These are phyloP conservation scores for Watsonalla binaria DNA, from an alignment of 2,888 invertebrate species.

Conservation along the genomic window DNA sequence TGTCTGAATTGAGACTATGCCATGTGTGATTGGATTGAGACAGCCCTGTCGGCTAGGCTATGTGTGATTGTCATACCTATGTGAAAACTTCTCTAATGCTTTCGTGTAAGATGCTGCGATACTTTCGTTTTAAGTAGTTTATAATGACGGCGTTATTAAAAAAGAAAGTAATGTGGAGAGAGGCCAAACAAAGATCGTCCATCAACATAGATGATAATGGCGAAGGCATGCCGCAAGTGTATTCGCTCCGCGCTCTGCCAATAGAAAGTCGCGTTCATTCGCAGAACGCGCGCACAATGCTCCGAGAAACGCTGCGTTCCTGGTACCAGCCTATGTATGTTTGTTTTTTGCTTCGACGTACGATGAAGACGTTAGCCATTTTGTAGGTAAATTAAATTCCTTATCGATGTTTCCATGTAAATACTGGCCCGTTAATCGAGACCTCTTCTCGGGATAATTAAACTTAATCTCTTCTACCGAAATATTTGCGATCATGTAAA, in stretches of 20 bases:
- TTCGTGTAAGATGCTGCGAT: too few relatives aligned
- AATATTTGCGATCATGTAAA: neutral
- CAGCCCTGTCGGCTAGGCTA: too few relatives aligned
- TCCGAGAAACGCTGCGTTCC: conserved; percentile 24
- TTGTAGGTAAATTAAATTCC: conserved; percentile 3
- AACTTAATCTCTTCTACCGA: neutral
- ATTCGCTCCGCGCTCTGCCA: conserved; percentile 3
- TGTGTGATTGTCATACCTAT: too few relatives aligned
- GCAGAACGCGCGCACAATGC: conserved; percentile 17
- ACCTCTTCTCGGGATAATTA: neutral
- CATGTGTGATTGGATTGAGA: too few relatives aligned
- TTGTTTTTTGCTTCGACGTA: conserved; percentile 23
- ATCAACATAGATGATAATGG: neutral
- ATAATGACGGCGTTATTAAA: neutral
- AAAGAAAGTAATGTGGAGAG: neutral
- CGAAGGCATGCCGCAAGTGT: conserved; percentile 3
- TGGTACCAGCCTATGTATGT: conserved; percentile 15
- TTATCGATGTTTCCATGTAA: conserved; percentile 2
- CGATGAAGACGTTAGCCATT: conserved; percentile 27
- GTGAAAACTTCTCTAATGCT: too few relatives aligned
- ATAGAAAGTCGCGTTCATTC: conserved; percentile 20
- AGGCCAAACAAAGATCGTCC: neutral
- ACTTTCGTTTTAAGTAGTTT: too few relatives aligned
- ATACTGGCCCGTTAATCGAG: neutral
- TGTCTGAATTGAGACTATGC: too few relatives aligned